Evolutionary conservation across 2,113 vertebrate genomes (phyloP), one percentile per base, ranked within the genome.

Genomic region (Lepisosteus osseus): DNA sequence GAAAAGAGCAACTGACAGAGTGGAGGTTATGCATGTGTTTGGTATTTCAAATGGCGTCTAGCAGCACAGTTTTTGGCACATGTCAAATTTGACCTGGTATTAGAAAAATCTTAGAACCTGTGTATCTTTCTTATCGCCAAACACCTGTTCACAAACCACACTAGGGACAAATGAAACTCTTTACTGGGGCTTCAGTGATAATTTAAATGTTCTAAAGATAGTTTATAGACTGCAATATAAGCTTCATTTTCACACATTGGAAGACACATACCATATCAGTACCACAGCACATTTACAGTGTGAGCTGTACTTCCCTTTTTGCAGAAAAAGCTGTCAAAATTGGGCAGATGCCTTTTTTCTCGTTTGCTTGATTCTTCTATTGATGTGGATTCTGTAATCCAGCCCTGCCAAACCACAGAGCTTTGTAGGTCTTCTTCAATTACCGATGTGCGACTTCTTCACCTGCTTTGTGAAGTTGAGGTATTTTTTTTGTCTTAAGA

Each of bases 291-390:
- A 85, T 85, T 82, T 81, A 73, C 3, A 54, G 69, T 40, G 65
- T 72, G 51, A 54, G 76, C 82, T 81, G 81, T 82, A 80, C 44
- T 78, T 86, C 82, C 81, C 42, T 82, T 75, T 72, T 79, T 77
- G 63, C 78, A 77, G 84, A 86, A 83, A 65, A 12, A 9, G n/a
- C 1, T 80, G 41, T 66, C 45, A 2, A 3, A 57, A 43, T 29
- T 44, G 54, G 47, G 3, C 17, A 59, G 41, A 11, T 41, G 4
- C 14, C 17, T 57, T 45, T 43, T 51, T 47, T 17, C 6, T 56
- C 5, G 17, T 61, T 70, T 57, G 70, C 54, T 43, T 4, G 64
- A 29, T 40, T 65, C 14, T 6, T 6, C 54, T 14, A 65, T 51
- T 59, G 68, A 65, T 59, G 42, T 65, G 54, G 68, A 44, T 63